Base-by-base conservation (phyloP, 2,888 invertebrate species). In the Agrochola lychnidis region DNA sequence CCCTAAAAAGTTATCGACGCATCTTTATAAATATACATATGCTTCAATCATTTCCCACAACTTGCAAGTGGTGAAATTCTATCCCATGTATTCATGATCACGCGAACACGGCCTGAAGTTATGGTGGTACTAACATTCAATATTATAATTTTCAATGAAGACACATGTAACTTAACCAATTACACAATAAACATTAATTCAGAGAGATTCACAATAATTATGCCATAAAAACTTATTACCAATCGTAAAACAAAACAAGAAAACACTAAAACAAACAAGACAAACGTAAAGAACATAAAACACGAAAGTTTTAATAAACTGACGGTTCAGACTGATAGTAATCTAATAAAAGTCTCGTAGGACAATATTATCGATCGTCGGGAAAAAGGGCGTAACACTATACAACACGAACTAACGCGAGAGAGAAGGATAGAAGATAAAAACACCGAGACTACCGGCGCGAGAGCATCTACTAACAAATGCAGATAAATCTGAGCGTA, bases 321-420 rank as follows among this genome's bases (percentile, higher is more conserved):
- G 89, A 91, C 91, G 91, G 89, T 84, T 90, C 89, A 87, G 90
- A 93, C 90, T 90, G 94, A 94, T 94, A 89, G 70, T 87, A 86
- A 94, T 94, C 94, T 89, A 84, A 88, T 91, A 90, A 91, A 88
- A 89, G 90, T 91, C 90, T 90, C 89, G 92, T 87, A 89, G 92
- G 92, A 94, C 94, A 94, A 94, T 94, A 94, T 93, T 93, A 94
- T 94, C 94, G 92, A 91, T 91, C 88, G 90, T 88, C 86, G 88
- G 88, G 90, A 87, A 92, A 92, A 92, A 90, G 87, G 84, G 88
- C 84, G 89, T 88, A 91, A 91, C 88, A 87, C 89, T 89, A 87
- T 88, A 90, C 85, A 88, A 89, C 90, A 94, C 89, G 90, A 92
- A 92, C 89, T 91, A 88, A 92, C 89, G 89, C 86, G 90, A 89